phyloP scores from a whole-genome alignment of 1,140 invertebrate species.

The Drosophila truncata region DNA sequence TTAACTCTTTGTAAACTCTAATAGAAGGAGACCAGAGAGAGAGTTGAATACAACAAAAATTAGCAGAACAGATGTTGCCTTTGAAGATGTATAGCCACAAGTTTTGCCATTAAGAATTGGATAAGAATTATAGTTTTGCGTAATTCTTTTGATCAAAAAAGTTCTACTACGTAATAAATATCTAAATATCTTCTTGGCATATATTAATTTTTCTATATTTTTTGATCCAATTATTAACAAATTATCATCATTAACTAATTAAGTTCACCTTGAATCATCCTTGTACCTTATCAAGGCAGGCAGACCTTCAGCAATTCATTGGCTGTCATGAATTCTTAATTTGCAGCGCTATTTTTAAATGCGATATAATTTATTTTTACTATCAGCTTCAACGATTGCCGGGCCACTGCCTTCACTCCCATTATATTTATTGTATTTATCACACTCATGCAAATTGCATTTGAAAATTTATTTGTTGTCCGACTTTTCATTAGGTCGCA shows the following conservation, averaged over 20 bases:
- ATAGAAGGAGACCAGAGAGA: constrained; percentile 7
- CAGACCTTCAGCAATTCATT: background rate
- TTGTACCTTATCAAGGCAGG: background rate
- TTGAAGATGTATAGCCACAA: constrained; percentile 6
- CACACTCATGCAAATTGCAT: constrained; percentile 27
- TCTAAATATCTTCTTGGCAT: no score
- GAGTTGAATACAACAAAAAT: no score
- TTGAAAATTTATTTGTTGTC: constrained; percentile 15
- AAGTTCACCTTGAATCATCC: constrained; percentile 7
- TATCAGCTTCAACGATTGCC: constrained; percentile 12
- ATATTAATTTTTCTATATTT: background rate
- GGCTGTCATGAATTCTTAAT: constrained; percentile 28
- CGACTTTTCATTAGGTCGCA: constrained; percentile 16
- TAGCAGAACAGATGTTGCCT: constrained; percentile 2
- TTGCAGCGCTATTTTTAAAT: constrained; percentile 21
- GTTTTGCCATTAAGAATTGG: constrained; percentile 10
- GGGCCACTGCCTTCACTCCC: constrained; percentile 22
- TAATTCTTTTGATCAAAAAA: background rate
- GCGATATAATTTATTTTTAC: constrained; percentile 32
- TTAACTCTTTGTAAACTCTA: constrained; percentile 17
- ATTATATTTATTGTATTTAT: constrained; percentile 27
- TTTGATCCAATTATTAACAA: background rate
- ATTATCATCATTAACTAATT: constrained; percentile 10
- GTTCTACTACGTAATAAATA: background rate
- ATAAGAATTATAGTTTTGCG: constrained; percentile 8